Percentiles rank a stretch among this genome's conserved stretches.
Evolutionary conservation across 2,797 vertebrate species (phyloP).

Genomic region (Salmo trutta): DNA sequence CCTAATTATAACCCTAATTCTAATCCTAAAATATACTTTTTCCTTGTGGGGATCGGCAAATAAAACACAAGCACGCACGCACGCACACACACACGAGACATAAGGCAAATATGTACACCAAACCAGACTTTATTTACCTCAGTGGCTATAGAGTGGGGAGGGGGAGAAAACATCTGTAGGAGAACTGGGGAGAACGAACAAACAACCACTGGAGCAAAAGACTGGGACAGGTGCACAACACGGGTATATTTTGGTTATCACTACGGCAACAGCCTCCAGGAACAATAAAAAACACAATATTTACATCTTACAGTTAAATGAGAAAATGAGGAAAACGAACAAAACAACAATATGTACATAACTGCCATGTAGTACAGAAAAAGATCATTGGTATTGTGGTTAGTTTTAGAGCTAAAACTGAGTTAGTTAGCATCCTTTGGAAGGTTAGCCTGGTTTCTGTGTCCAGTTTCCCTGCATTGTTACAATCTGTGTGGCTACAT

Average conservation of each 20-base stretch:
- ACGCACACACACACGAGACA: conserved; percentile 54
- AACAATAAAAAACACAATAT: conserved; percentile 56
- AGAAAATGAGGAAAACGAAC: conserved; percentile 72
- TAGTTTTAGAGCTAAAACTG: conserved; percentile 76
- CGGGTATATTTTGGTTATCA: conserved; percentile 85
- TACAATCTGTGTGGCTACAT: background rate
- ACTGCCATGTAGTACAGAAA: conserved; percentile 80
- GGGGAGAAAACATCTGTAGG: conserved; percentile 71
- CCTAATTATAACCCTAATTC: too few species aligned
- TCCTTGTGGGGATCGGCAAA: too few species aligned
- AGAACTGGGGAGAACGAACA: conserved; percentile 71
- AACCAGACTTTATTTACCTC: conserved; percentile 86
- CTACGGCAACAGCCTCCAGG: conserved; percentile 84
- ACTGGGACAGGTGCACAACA: conserved; percentile 84
- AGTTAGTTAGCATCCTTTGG: conserved; percentile 75
- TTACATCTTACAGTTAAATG: conserved; percentile 78
- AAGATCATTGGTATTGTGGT: conserved; percentile 89
- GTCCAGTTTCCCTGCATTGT: conserved; percentile 45
- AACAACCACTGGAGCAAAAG: conserved; percentile 81
- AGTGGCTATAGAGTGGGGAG: conserved; percentile 74
- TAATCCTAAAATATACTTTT: too few species aligned
- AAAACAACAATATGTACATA: conserved; percentile 63
- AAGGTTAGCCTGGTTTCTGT: conserved; percentile 65
- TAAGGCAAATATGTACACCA: conserved; percentile 71
- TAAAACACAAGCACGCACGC: too few species aligned